phyloP scores from a whole-genome alignment of 2,113 vertebrate species.

The Micronycteris hirsuta region DNA sequence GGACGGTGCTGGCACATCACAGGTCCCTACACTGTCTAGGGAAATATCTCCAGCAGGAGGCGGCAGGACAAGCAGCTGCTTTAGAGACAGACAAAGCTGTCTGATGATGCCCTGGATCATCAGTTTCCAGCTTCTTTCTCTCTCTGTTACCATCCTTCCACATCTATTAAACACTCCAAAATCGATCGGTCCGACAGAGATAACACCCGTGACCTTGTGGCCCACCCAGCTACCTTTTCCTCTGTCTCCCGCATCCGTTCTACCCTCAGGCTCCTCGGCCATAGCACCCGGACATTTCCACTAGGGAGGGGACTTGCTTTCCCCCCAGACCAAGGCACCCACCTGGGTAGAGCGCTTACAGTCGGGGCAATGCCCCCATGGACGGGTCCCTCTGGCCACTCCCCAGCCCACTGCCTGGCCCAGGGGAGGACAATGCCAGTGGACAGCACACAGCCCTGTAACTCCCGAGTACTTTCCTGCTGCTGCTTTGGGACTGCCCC shows the following conservation, averaged over 20 bases:
- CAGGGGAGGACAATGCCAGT: too few relatives aligned
- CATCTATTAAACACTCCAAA: neutral
- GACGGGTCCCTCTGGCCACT: too few relatives aligned
- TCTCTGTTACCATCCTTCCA: neutral
- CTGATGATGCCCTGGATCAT: too few relatives aligned
- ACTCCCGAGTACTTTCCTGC: neutral
- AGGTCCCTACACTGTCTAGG: too few relatives aligned
- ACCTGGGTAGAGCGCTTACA: fast-evolving
- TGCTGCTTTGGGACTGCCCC: neutral
- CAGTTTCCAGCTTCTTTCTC: neutral
- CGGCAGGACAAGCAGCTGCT: neutral
- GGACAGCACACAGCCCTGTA: too few relatives aligned
- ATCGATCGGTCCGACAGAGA: neutral
- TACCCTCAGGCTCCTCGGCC: neutral
- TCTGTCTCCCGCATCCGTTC: neutral
- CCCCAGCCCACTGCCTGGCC: neutral
- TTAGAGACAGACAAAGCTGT: neutral
- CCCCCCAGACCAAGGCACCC: neutral
- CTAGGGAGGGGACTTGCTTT: neutral
- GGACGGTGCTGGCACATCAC: neutral
- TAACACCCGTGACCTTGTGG: too few relatives aligned
- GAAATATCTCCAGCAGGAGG: neutral
- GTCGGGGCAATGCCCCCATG: neutral
- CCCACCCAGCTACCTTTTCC: too few relatives aligned
- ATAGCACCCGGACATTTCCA: neutral